phyloP scores from a whole-genome alignment of 37 sponge, comb jelly and placozoan species.

The Halichondria panicea region DNA sequence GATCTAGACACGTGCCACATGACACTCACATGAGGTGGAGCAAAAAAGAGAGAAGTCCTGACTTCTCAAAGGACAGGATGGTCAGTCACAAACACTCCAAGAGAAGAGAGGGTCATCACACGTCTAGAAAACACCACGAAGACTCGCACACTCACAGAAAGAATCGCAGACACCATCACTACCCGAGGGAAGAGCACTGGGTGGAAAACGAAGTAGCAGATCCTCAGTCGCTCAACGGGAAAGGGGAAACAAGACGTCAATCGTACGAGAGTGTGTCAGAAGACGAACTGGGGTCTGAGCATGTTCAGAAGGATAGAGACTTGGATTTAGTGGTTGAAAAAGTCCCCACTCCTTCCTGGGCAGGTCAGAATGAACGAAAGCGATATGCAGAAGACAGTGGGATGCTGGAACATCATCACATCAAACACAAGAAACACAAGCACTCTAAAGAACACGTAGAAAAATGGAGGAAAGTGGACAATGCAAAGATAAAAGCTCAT shows the following conservation, averaged over 20 bases:
- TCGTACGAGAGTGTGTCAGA: conserved; percentile 43
- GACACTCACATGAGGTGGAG: background rate
- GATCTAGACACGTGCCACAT: background rate
- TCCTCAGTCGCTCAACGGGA: background rate
- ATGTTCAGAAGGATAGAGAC: background rate
- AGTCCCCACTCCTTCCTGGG: too few species aligned
- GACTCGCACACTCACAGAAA: background rate
- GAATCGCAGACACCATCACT: background rate
- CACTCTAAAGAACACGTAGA: background rate
- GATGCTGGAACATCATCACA: background rate
- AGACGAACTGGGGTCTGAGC: conserved; percentile 10
- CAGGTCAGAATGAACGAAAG: background rate
- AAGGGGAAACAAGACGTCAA: background rate
- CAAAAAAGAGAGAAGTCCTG: background rate
- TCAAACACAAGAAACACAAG: conserved; percentile 7
- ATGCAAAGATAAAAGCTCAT: too few species aligned
- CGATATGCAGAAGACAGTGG: background rate
- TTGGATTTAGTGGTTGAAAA: too few species aligned
- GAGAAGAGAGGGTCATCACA: too few species aligned
- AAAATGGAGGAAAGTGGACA: background rate
- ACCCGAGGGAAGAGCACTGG: background rate
- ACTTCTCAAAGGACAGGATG: too few species aligned
- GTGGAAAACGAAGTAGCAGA: background rate
- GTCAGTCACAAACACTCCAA: too few species aligned
- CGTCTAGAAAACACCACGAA: background rate